phyloP scores from a whole-genome alignment of 1,140 invertebrate genomes.

The Lepidurus arcticus region DNA sequence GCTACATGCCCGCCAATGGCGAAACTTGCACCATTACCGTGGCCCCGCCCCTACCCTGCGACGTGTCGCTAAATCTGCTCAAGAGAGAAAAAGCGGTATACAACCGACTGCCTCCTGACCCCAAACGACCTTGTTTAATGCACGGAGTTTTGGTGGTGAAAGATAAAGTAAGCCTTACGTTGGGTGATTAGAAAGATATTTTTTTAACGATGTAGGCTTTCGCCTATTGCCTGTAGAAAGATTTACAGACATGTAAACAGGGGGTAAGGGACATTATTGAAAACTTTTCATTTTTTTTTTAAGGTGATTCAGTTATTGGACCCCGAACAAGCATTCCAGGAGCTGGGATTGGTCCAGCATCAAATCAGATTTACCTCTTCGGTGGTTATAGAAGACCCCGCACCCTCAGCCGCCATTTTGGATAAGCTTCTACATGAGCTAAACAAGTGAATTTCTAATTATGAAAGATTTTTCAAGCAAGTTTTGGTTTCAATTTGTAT shows the following conservation, averaged over 20 bases:
- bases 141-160: slow-evolving; percentile 87
- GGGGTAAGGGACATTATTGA: neutral
- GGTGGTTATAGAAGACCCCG: slow-evolving; percentile 72
- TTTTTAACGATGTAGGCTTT: neutral
- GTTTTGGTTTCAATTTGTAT: neutral
- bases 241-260: neutral
- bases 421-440: slow-evolving; percentile 71
- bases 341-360: slow-evolving; percentile 78
- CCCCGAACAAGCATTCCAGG: slow-evolving; percentile 79
- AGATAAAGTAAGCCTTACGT: slow-evolving; percentile 58
- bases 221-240: slow-evolving; percentile 18
- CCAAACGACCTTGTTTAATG: slow-evolving; percentile 72
- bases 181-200: neutral
- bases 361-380: slow-evolving; percentile 75
- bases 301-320: slow-evolving; percentile 76
- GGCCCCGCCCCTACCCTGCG: slow-evolving; percentile 78
- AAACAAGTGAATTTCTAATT: slow-evolving; percentile 52
- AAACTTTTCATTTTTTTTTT: slow-evolving; percentile 24
- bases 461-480: neutral
- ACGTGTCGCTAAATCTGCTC: slow-evolving; percentile 77
- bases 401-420: slow-evolving; percentile 64
- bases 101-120: slow-evolving; percentile 73
- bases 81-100: slow-evolving; percentile 73
- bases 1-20: slow-evolving; percentile 94
- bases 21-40: slow-evolving; percentile 84